A percentile compares a stretch with the other conserved stretches of the same genome.
Evolutionary conservation across 2,888 invertebrate species (phyloP).

Genomic region (Pseudolycoriella hygida): DNA sequence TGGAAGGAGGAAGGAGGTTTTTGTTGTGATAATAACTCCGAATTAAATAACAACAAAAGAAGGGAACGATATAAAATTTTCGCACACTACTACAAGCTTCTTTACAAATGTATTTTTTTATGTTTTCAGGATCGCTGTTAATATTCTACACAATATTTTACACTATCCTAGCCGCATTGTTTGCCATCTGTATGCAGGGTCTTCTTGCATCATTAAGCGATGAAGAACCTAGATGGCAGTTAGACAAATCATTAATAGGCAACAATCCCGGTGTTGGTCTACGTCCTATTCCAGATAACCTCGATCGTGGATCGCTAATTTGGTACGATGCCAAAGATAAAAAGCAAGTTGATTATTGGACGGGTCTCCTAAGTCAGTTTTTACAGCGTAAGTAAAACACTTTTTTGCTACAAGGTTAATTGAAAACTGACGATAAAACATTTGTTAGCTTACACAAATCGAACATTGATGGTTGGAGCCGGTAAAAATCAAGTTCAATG

Average conservation of each 20-base stretch:
- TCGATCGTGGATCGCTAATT: conserved; percentile 41
- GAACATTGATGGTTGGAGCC: conserved; percentile 22
- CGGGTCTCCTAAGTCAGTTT: conserved; percentile 34
- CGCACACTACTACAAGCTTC: too few species aligned
- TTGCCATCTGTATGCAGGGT: conserved; percentile 71
- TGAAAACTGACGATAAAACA: neutral
- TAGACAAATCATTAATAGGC: conserved; percentile 32
- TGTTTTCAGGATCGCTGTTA: conserved; percentile 51
- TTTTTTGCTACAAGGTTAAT: neutral
- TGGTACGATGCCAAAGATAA: conserved; percentile 36
- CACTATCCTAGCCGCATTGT: conserved; percentile 61
- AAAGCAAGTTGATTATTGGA: conserved; percentile 36
- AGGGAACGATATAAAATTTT: too few species aligned
- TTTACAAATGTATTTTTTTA: too few species aligned
- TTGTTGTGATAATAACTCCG: too few species aligned
- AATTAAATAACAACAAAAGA: too few species aligned
- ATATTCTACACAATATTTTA: conserved; percentile 83
- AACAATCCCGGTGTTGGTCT: conserved; percentile 45
- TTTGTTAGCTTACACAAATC: conserved; percentile 27
- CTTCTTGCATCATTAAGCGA: conserved; percentile 52
- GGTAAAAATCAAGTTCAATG: conserved; percentile 37
- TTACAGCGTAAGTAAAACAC: conserved; percentile 33
- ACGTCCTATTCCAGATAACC: conserved; percentile 36
- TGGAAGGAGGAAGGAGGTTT: too few species aligned
- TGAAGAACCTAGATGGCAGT: conserved; percentile 54